Evolutionary conservation across 2,888 invertebrate species (phyloP), one percentile per base, ranked within the genome.

Genomic region (Philereme vetulata): DNA sequence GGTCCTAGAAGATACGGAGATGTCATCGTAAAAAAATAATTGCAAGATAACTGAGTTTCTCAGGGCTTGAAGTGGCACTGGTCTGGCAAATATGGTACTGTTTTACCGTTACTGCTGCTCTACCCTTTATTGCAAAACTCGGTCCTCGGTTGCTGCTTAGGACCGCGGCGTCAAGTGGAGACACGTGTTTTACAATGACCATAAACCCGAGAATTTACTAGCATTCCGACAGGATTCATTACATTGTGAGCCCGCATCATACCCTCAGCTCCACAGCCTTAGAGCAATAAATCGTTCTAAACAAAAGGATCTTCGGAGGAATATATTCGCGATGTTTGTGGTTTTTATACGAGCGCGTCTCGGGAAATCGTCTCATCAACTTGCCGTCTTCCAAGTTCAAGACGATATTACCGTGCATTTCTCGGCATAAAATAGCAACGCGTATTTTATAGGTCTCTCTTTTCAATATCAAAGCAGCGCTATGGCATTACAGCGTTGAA

Each of bases 261-360:
- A 71, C 63, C 64, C 60, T 56, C 60, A 59, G 70, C 74, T 73
- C 65, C 66, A 75, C 72, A 70, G 72, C 67, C 70, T 74, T 75
- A 73, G 66, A 74, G 79, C 75, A 66, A 82, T 83, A 84, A 82
- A 82, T 78, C 75, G 74, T 71, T 72, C 73, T 76, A 84, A 85
- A 86, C 85, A 85, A 85, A 84, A 81, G 76, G 77, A 77, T 75
- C 72, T 72, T 68, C 70, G 65, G 64, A 72, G 74, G 72, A 77
- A 81, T 75, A 66, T 64, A 80, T 82, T 82, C 78, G 74, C 76
- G 79, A 81, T 82, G 77, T 80, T 84, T 82, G 85, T 72, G 82
- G 81, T 82, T 86, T 81, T 79, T 77, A 77, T 76, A 75, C 70
- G 74, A 77, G 72, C 74, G 68, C 64, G 61, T 62, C 72, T 76